These are phyloP conservation scores for Drosophila emarginata DNA, from an alignment of 2,888 invertebrate species.

Conservation along the genomic window DNA sequence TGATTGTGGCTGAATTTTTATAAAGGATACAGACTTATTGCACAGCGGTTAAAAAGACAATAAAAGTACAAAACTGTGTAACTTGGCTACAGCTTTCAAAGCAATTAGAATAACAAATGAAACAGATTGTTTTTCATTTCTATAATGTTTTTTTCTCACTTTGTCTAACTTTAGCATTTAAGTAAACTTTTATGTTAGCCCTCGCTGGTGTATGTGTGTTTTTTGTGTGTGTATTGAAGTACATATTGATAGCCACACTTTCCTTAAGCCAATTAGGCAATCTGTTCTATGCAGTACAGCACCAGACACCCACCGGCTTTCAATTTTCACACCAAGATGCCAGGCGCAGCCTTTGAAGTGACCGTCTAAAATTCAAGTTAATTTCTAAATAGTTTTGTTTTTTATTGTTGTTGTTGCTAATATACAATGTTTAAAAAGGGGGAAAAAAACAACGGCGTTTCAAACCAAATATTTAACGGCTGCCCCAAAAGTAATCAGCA, in stretches of 20 bases:
- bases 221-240: background rate
- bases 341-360: slow-evolving; percentile 41
- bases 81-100: no score
- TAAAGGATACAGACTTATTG: no score
- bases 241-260: slow-evolving; percentile 34
- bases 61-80: no score
- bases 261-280: slow-evolving; percentile 41
- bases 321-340: slow-evolving; percentile 34
- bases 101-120: no score
- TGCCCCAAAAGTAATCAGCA: slow-evolving; percentile 28
- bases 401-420: slow-evolving; percentile 11
- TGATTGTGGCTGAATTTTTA: no score
- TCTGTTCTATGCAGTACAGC: slow-evolving; percentile 48
- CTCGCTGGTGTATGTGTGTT: background rate
- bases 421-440: slow-evolving; percentile 35
- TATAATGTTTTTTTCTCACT: no score
- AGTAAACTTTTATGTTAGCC: no score
- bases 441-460: slow-evolving; percentile 17
- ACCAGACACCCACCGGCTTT: slow-evolving; percentile 37
- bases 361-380: slow-evolving; percentile 22
- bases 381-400: slow-evolving; percentile 18
- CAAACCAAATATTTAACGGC: slow-evolving; percentile 32
- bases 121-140: no score
- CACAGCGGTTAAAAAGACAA: no score
- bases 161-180: no score